Percentiles rank a stretch among this genome's conserved stretches.
phyloP scores from a whole-genome alignment of 2,113 vertebrate genomes.

The Carollia perspicillata region DNA sequence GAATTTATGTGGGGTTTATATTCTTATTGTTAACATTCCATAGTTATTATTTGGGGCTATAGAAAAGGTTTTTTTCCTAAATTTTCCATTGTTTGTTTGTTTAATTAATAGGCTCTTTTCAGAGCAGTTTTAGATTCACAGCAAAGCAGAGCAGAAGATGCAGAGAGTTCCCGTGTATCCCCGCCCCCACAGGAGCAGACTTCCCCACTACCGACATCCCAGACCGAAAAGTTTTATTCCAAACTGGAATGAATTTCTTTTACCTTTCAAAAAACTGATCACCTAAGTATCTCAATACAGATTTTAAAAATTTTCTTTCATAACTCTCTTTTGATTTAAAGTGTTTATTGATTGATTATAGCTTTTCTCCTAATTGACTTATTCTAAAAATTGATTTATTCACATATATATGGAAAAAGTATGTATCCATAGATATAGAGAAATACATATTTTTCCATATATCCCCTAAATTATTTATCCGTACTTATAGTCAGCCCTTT shows the following conservation, averaged over 20 bases:
- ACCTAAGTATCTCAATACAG: background rate
- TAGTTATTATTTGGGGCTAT: background rate
- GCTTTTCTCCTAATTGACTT: background rate
- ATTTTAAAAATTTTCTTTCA: background rate
- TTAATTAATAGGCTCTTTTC: background rate
- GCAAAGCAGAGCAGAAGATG: background rate
- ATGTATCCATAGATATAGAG: background rate
- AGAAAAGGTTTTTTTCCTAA: background rate
- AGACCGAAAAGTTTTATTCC: background rate
- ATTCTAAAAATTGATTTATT: background rate
- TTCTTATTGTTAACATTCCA: background rate
- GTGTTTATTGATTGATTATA: background rate
- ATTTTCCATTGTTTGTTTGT: background rate
- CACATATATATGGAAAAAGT: background rate
- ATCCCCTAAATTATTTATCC: background rate
- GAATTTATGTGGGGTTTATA: background rate
- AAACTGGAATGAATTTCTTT: background rate
- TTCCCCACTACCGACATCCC: background rate
- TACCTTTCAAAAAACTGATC: background rate
- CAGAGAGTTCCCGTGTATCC: accelerated
- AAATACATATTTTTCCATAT: background rate
- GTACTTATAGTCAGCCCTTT: background rate
- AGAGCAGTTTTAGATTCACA: background rate
- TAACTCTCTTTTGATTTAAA: background rate
- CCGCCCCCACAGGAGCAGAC: accelerated